Evolutionary conservation across 2,113 vertebrate species (phyloP), one percentile per base, ranked within the genome.

Genomic region (Numida meleagris): DNA sequence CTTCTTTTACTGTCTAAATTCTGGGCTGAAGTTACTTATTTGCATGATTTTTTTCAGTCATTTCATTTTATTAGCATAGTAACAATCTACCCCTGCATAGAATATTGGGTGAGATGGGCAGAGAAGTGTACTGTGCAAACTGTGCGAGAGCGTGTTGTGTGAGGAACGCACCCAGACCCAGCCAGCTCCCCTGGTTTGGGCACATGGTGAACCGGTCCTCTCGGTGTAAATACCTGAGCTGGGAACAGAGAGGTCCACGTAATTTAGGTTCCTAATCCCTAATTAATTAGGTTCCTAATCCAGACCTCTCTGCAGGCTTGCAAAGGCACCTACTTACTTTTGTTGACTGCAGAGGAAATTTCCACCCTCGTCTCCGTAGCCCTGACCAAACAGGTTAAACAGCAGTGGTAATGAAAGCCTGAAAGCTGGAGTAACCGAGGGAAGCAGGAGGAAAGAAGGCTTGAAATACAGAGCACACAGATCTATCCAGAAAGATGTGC

Each of bases 251-350:
- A 85, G 38, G 58, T 82, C 63, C 67, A 23, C 1, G 4, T 94
- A 94, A 88, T 91, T 88, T 86, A 92, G 65, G 46, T 75, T 86
- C 73, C 48, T 96, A 95, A 96, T 95, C 95, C 86, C 76, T 93
- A 92, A 92, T 95, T 96, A 96, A 96, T 96, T 95, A 95, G 34
- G 86, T 88, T 77, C 40, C 61, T 95, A 90, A 93, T 95, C 94
- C 92, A 88, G 82, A 91, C 88, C 79, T 93, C 29, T 74, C 68
- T 90, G 59, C 27, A 88, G 72, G 43, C 67, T 95, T 96, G 91
- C 85, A 95, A 91, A 95, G 90, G 68, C 75, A 77, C 63, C 48
- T 89, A 50, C 65, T 86, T 82, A 79, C 82, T n/a, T 87, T 82
- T 86, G 59, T 94, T 96, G 86, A 93, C 94, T 88, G 77, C 46